These are phyloP conservation scores for Hippocampus comes DNA, from an alignment of 2,113 vertebrate species.

Conservation along the genomic window DNA sequence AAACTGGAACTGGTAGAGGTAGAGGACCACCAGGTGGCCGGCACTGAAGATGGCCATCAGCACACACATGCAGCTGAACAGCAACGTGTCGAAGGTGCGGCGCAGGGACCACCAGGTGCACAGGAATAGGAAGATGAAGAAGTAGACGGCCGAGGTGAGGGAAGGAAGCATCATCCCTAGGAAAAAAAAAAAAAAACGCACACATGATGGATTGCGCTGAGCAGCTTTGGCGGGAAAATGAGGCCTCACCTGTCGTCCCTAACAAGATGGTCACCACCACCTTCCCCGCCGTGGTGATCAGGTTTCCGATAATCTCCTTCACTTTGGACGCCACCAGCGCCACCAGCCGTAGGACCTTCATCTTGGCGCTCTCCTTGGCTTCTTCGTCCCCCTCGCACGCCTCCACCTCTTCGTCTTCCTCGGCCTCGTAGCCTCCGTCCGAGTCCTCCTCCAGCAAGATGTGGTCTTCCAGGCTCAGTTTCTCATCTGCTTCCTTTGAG, in stretches of 20 bases:
- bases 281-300: slow-evolving; percentile 94
- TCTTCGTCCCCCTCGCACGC: slow-evolving; percentile 75
- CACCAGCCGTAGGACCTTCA: slow-evolving; percentile 83
- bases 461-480: slow-evolving; percentile 82
- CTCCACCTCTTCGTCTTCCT: slow-evolving; percentile 70
- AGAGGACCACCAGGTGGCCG: slow-evolving; percentile 91
- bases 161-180: slow-evolving; percentile 95
- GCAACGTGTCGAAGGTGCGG: slow-evolving; percentile 86
- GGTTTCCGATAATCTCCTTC: slow-evolving; percentile 91
- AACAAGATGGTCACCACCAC: slow-evolving; percentile 93
- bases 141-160: slow-evolving; percentile 91
- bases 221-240: background rate
- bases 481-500: slow-evolving; percentile 77
- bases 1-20: slow-evolving; percentile 96
- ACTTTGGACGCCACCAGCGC: slow-evolving; percentile 83
- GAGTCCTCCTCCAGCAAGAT: slow-evolving; percentile 86
- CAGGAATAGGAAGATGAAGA: slow-evolving; percentile 92
- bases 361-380: slow-evolving; percentile 83
- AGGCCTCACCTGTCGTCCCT: slow-evolving; percentile 83
- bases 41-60: slow-evolving; percentile 96
- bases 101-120: slow-evolving; percentile 98
- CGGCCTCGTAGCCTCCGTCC: slow-evolving; percentile 79
- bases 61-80: slow-evolving; percentile 98
- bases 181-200: background rate
- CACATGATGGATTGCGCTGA: background rate